A percentile compares a stretch with the other conserved stretches of the same genome.
Evolutionary conservation across 2,888 invertebrate genomes (phyloP).

Genomic region (Drosophila diplacantha): DNA sequence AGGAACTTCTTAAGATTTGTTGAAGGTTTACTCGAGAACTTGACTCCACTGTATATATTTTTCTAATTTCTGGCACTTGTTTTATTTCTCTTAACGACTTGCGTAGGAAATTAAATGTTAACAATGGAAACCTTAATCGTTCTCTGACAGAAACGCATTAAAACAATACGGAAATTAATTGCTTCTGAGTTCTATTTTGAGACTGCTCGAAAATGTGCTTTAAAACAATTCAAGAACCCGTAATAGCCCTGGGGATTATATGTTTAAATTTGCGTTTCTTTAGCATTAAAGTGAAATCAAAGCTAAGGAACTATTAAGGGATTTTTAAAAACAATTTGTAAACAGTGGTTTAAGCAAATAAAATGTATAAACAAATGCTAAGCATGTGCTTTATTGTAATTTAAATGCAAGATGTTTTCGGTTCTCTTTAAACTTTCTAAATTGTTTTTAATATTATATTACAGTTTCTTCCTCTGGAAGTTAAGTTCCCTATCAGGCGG

Average conservation of each 20-base stretch:
- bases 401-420: background rate
- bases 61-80: background rate
- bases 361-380: conserved; percentile 5
- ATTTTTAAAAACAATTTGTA: conserved; percentile 5
- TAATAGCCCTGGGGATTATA: background rate
- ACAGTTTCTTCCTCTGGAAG: background rate
- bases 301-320: background rate
- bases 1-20: background rate
- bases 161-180: conserved; percentile 14
- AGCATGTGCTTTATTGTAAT: background rate
- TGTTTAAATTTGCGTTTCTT: conserved; percentile 14
- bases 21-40: background rate
- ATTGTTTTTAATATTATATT: background rate
- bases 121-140: conserved; percentile 14
- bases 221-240: background rate
- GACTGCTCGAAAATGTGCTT: conserved; percentile 5
- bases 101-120: conserved; percentile 13
- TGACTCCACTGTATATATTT: background rate
- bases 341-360: background rate
- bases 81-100: conserved; percentile 1
- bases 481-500: background rate
- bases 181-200: background rate
- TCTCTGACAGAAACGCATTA: conserved; percentile 14
- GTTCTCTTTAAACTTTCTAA: background rate
- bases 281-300: background rate